A percentile compares a stretch with the other conserved stretches of the same genome.
These are phyloP conservation scores for Luperina testacea DNA, from an alignment of 2,888 invertebrate genomes.

Conservation along the genomic window DNA sequence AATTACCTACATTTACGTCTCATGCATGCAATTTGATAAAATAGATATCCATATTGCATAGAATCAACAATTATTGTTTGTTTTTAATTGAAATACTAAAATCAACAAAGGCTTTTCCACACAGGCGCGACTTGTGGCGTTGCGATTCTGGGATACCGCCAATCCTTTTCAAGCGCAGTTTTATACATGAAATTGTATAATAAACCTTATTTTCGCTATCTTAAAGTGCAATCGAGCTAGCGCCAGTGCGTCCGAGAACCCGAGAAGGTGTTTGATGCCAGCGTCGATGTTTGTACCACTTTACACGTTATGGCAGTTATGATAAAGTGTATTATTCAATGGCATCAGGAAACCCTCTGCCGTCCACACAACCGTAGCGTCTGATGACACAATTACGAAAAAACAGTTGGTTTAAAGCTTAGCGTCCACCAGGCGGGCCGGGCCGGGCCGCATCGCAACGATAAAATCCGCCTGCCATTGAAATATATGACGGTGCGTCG, in stretches of 20 bases:
- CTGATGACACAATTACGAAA: slow-evolving; percentile 14
- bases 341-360: neutral
- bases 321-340: neutral
- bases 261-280: neutral
- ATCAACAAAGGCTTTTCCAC: neutral
- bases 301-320: neutral
- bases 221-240: neutral
- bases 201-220: neutral
- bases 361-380: neutral
- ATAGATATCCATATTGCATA: neutral
- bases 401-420: slow-evolving; percentile 14
- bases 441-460: too few relatives aligned
- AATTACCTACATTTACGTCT: slow-evolving; percentile 22
- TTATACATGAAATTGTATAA: neutral
- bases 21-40: slow-evolving; percentile 12
- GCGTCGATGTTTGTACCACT: neutral
- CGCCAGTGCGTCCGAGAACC: neutral
- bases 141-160: neutral
- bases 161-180: neutral
- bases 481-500: too few relatives aligned
- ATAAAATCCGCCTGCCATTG: too few relatives aligned
- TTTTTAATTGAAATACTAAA: neutral
- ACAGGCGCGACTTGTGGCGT: neutral
- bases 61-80: neutral
- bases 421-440: too few relatives aligned